Evolutionary conservation across 2,113 vertebrate species (phyloP).

Genomic region (Pongo pygmaeus): DNA sequence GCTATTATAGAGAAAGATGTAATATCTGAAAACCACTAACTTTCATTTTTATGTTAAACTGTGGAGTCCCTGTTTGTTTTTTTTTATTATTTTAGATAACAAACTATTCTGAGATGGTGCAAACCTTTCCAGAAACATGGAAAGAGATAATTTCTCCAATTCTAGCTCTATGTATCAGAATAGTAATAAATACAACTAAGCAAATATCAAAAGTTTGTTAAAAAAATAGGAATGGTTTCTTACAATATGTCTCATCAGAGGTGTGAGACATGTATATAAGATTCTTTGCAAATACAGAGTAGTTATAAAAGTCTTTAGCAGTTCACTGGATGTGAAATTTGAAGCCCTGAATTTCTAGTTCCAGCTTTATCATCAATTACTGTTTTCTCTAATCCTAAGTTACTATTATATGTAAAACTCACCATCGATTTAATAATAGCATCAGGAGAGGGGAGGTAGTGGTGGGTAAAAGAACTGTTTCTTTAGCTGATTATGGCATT

Average conservation of each 20-base stretch:
- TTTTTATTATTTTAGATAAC: not conserved
- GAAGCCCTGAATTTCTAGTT: not conserved
- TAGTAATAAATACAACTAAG: not conserved
- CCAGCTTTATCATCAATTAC: not conserved
- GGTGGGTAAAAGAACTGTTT: not conserved
- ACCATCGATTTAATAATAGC: not conserved
- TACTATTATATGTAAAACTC: not conserved
- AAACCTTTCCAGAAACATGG: not conserved
- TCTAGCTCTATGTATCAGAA: not conserved
- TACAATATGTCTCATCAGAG: not conserved
- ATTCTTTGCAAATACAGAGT: not conserved
- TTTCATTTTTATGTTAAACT: not conserved
- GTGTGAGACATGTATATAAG: not conserved
- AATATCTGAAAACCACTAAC: not conserved
- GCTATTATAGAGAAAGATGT: not conserved
- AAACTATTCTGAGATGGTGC: not conserved
- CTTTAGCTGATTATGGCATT: not conserved
- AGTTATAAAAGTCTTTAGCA: not conserved
- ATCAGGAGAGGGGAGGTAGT: not conserved
- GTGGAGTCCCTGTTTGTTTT: not conserved
- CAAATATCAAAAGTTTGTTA: not conserved
- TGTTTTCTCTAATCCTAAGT: not conserved
- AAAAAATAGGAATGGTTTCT: not conserved
- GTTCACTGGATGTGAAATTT: not conserved
- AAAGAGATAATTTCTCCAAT: not conserved